Percentiles rank a stretch among this genome's conserved stretches.
Evolutionary conservation across 2,113 vertebrate genomes (phyloP).

Genomic region (Hassar affinis): DNA sequence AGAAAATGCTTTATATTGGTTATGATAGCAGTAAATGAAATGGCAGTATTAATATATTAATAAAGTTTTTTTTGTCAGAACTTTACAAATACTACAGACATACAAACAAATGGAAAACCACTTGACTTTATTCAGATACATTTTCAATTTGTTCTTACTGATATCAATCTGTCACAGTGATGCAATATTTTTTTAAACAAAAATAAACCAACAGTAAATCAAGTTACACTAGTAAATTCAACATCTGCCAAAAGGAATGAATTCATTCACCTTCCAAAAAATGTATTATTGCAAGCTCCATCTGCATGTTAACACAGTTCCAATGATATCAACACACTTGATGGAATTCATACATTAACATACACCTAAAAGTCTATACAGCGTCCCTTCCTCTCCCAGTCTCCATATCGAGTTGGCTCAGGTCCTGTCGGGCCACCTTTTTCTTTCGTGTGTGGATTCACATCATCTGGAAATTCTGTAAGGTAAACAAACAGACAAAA

Average conservation of each 20-base stretch:
- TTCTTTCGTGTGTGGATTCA: conserved; percentile 93
- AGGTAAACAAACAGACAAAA: not conserved
- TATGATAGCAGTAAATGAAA: too few relatives aligned
- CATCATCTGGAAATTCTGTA: conserved; percentile 85
- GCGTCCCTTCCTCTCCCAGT: conserved; percentile 97
- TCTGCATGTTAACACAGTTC: not conserved
- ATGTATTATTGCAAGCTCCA: not conserved
- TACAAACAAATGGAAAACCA: not conserved
- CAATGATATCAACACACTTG: not conserved
- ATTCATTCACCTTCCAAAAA: not conserved
- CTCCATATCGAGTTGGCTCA: conserved; percentile 94
- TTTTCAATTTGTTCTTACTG: not conserved
- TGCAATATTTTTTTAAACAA: not conserved
- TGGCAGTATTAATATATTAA: not conserved
- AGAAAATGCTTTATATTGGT: not conserved
- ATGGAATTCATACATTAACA: not conserved
- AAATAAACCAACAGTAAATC: not conserved
- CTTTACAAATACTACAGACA: not conserved
- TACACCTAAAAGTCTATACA: conserved; percentile 90
- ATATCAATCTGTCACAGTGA: not conserved
- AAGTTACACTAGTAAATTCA: not conserved
- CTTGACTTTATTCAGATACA: not conserved
- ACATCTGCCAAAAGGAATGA: not conserved
- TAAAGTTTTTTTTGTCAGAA: not conserved
- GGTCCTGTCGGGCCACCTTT: conserved; percentile 90